A percentile compares a stretch with the other conserved stretches of the same genome.
phyloP scores from a whole-genome alignment of 1,140 invertebrate species.

The Acyrthosiphon pisum region DNA sequence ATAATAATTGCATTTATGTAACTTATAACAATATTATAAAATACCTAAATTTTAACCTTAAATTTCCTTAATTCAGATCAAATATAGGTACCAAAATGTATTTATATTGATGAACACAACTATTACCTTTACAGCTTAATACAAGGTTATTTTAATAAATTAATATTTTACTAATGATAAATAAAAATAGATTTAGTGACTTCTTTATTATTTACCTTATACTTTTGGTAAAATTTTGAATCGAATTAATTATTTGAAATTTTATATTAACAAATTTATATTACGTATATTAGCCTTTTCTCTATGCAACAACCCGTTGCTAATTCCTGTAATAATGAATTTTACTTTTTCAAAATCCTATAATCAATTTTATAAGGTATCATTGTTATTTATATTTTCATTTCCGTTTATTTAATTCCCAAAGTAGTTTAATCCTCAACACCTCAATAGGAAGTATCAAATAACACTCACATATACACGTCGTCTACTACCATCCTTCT shows the following conservation, averaged over 20 bases:
- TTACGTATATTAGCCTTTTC: neutral
- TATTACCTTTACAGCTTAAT: too few species aligned
- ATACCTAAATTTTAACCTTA: too few species aligned
- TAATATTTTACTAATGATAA: neutral
- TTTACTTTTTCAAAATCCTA: neutral
- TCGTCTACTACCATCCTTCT: neutral
- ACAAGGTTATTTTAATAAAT: too few species aligned
- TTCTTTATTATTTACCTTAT: too few species aligned
- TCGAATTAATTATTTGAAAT: neutral
- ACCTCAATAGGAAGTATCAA: constrained; percentile 37
- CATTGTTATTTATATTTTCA: neutral
- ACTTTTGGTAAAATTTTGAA: neutral
- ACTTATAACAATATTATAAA: too few species aligned
- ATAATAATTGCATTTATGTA: too few species aligned
- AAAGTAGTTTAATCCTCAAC: neutral
- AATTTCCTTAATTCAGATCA: too few species aligned
- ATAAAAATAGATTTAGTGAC: neutral
- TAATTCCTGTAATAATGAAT: neutral
- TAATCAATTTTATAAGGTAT: neutral
- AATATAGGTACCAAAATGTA: too few species aligned
- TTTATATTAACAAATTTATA: neutral
- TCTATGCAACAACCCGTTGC: neutral
- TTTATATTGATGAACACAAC: too few species aligned
- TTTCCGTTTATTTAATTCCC: neutral
- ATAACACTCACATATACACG: constrained; percentile 19